These are phyloP conservation scores for Panthera tigris DNA, from an alignment of 2,113 vertebrate genomes.

Conservation along the genomic window DNA sequence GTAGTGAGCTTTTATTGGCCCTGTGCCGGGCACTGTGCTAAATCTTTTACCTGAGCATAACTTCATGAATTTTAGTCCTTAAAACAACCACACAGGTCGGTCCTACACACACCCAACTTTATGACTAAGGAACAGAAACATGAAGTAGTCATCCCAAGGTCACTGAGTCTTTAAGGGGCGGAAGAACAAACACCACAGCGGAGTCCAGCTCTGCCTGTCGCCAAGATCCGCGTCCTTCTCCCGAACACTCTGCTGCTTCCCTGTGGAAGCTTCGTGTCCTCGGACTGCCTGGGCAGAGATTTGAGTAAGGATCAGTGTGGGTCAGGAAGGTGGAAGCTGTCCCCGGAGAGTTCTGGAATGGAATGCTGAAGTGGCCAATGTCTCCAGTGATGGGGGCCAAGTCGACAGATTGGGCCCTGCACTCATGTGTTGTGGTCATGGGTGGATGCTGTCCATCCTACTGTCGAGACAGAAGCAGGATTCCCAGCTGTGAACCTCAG, in stretches of 20 bases:
- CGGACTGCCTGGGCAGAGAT: background rate
- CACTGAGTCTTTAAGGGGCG: background rate
- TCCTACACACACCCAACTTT: background rate
- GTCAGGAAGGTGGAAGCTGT: background rate
- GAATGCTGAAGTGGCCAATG: background rate
- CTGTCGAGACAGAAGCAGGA: background rate
- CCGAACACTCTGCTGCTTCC: background rate
- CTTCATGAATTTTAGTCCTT: background rate
- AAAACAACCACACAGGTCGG: background rate
- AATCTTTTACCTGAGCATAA: background rate
- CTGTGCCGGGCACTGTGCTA: rapidly evolving
- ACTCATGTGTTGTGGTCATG: background rate
- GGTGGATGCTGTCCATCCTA: background rate
- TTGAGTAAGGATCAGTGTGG: background rate
- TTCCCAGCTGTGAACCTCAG: background rate
- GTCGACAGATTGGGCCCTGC: background rate
- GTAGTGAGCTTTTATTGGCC: background rate
- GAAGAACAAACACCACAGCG: background rate
- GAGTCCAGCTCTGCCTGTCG: background rate
- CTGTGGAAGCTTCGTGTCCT: background rate
- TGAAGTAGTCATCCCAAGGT: background rate
- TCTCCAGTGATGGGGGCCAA: background rate
- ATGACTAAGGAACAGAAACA: background rate
- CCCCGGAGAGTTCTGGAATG: background rate
- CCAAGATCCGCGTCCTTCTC: background rate